phyloP scores from a whole-genome alignment of 1,140 invertebrate genomes.

The Muscidifurax raptorellus region DNA sequence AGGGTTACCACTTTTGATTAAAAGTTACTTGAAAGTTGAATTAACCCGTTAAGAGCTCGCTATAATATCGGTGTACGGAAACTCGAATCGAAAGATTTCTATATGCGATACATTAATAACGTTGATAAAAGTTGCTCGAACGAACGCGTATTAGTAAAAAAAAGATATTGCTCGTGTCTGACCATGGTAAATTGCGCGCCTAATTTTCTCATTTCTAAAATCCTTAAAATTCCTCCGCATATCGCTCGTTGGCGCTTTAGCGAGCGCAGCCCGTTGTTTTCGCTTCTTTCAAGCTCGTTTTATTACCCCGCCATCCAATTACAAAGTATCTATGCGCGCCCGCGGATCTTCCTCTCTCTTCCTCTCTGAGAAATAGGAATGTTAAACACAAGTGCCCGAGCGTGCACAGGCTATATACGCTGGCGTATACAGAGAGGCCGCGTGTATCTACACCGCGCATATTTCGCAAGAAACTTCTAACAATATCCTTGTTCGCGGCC shows the following conservation, averaged over 20 bases:
- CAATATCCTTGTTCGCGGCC: constrained; percentile 56
- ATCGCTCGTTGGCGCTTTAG: no score
- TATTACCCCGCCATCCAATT: constrained; percentile 47
- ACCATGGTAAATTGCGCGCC: constrained; percentile 8
- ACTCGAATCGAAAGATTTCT: neutral
- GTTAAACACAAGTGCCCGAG: constrained; percentile 45
- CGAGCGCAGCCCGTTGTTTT: neutral
- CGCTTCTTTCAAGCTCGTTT: constrained; percentile 11
- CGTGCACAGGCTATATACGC: neutral
- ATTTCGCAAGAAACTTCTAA: constrained; percentile 56
- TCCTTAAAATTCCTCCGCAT: constrained; percentile 15
- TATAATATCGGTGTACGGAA: neutral
- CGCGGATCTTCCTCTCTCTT: neutral
- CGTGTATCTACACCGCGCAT: constrained; percentile 46
- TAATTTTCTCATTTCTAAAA: neutral
- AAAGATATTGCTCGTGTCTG: neutral
- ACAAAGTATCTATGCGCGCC: constrained; percentile 23
- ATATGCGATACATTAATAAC: no score
- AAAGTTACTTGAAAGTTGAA: neutral
- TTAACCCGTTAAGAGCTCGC: neutral
- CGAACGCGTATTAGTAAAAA: no score
- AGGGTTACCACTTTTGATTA: neutral
- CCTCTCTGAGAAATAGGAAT: constrained; percentile 41
- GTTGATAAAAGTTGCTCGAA: neutral
- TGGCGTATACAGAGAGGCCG: neutral